Conservation (phyloP, 2,113 vertebrate genomes). For the Istiophorus platypterus region DNA sequence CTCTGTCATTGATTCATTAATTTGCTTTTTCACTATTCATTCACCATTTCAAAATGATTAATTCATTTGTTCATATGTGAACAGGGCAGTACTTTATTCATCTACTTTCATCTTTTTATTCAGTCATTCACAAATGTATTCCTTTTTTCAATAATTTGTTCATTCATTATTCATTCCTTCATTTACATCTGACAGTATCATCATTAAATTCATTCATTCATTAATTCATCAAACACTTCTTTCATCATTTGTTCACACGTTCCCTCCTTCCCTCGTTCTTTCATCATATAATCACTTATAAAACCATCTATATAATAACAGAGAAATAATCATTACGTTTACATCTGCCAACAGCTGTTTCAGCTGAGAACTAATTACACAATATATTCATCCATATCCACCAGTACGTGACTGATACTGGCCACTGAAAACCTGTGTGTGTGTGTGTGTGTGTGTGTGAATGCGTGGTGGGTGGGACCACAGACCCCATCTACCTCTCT, state of each 20-base stretch:
- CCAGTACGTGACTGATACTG: not conserved
- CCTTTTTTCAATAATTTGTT: too few relatives aligned
- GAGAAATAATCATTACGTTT: not conserved
- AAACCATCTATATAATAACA: not conserved
- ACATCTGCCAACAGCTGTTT: not conserved
- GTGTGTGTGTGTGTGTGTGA: slow-evolving; percentile 23
- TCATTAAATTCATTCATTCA: not conserved
- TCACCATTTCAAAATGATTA: too few relatives aligned
- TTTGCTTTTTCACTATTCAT: too few relatives aligned
- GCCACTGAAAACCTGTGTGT: not conserved
- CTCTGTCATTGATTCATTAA: too few relatives aligned
- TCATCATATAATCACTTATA: not conserved
- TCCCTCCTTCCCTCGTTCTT: too few relatives aligned
- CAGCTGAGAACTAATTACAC: too few relatives aligned
- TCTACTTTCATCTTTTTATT: too few relatives aligned
- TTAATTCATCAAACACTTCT: not conserved
- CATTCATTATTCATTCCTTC: not conserved
- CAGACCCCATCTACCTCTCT: slow-evolving; percentile 22
- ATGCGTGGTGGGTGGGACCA: slow-evolving; percentile 1
- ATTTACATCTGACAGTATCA: too few relatives aligned
- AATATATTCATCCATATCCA: not conserved
- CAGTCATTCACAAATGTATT: too few relatives aligned
- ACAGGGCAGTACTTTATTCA: too few relatives aligned
- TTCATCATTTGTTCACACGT: too few relatives aligned
- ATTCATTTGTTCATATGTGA: too few relatives aligned